phyloP scores from a whole-genome alignment of 2,113 vertebrate genomes.

The Mustela lutreola region DNA sequence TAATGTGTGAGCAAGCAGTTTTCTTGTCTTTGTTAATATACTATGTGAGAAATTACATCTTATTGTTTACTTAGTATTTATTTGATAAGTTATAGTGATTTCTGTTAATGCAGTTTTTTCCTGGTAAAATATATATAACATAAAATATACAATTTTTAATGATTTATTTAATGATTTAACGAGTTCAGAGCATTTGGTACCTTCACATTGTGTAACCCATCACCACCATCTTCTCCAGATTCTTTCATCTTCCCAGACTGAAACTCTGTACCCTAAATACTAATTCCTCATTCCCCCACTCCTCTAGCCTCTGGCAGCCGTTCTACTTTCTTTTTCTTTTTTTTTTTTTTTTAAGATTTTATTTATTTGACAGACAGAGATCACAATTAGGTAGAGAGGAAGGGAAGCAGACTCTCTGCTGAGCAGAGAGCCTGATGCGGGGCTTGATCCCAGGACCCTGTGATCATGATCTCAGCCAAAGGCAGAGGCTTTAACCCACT shows the following conservation, averaged over 20 bases:
- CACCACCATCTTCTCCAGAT: neutral
- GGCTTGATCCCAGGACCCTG: no score
- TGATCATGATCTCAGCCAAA: no score
- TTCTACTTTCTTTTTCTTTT: neutral
- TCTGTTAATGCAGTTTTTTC: neutral
- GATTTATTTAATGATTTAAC: no score
- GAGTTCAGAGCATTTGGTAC: neutral
- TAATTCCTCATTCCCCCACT: neutral
- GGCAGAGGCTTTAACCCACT: no score
- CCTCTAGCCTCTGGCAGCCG: neutral
- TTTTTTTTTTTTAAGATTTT: no score
- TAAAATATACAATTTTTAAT: constrained; percentile 12
- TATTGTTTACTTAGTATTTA: constrained; percentile 12
- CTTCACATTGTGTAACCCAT: neutral
- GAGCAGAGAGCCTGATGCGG: no score
- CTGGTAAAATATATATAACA: neutral
- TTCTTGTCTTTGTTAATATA: constrained; percentile 48
- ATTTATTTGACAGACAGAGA: no score
- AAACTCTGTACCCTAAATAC: neutral
- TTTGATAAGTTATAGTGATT: constrained; percentile 2
- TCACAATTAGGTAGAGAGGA: no score
- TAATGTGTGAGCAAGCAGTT: neutral
- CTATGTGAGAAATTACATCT: neutral
- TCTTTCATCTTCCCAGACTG: neutral
- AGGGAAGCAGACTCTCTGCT: no score